Conservation (phyloP, 1,140 invertebrate species). For the Theocolax elegans region DNA sequence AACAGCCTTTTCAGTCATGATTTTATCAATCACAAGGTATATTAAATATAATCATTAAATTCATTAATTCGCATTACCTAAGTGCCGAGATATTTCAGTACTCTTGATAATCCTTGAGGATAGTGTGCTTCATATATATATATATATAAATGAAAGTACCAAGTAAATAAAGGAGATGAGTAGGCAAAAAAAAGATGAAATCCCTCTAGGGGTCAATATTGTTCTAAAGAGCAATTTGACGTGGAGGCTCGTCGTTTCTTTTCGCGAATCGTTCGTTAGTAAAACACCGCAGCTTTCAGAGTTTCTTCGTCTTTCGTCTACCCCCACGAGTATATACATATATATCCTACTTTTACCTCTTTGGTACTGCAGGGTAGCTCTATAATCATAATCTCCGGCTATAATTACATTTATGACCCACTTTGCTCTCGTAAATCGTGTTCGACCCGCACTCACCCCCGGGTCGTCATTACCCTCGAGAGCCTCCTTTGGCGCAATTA, state of each 20-base stretch:
- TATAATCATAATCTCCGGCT: conserved; percentile 64
- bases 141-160: too few relatives aligned
- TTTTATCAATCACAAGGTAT: conserved; percentile 8
- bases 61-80: conserved; percentile 23
- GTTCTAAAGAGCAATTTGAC: too few relatives aligned
- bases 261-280: too few relatives aligned
- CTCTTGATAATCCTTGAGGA: too few relatives aligned
- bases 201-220: too few relatives aligned
- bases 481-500: conserved; percentile 46
- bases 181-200: too few relatives aligned
- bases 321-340: too few relatives aligned
- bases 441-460: conserved; percentile 34
- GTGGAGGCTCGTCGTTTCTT: too few relatives aligned
- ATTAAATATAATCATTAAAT: conserved; percentile 16
- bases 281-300: too few relatives aligned
- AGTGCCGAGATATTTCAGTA: neutral
- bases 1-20: conserved; percentile 12
- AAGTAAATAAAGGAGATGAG: too few relatives aligned
- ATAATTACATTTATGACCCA: conserved; percentile 67
- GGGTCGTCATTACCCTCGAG: neutral
- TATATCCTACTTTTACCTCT: neutral
- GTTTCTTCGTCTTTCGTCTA: neutral
- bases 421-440: conserved; percentile 65
- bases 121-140: too few relatives aligned
- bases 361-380: conserved; percentile 49